Evolutionary conservation across 1,140 invertebrate species (phyloP).

Genomic region (Drosophila cardini): DNA sequence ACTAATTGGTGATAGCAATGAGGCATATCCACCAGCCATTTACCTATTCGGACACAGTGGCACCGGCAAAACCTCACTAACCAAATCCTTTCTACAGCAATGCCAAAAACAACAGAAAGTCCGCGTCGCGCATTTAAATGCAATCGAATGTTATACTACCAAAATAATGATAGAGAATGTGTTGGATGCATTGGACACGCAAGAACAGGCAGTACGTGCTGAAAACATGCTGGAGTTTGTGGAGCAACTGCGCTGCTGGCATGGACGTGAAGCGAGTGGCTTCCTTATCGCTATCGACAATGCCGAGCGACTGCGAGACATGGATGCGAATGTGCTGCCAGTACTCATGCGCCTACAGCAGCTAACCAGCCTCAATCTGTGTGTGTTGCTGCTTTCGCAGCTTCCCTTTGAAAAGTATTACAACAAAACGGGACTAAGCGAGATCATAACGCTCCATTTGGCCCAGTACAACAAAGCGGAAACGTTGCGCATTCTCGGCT

Average conservation of each 20-base stretch:
- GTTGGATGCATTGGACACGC: slow-evolving; percentile 86
- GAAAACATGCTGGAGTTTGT: slow-evolving; percentile 92
- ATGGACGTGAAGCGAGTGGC: slow-evolving; percentile 2
- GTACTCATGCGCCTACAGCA: slow-evolving; percentile 90
- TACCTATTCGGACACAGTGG: slow-evolving; percentile 92
- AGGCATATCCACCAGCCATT: slow-evolving; percentile 87
- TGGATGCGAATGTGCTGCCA: slow-evolving; percentile 90
- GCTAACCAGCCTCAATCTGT: slow-evolving; percentile 89
- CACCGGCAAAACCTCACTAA: slow-evolving; percentile 91
- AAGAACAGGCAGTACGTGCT: slow-evolving; percentile 85
- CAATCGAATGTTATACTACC: slow-evolving; percentile 91
- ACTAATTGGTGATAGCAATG: slow-evolving; percentile 86
- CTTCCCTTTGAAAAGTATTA: slow-evolving; percentile 92
- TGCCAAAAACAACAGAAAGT: slow-evolving; percentile 85
- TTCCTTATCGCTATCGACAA: slow-evolving; percentile 90
- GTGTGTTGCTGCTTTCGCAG: slow-evolving; percentile 91
- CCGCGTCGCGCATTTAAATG: slow-evolving; percentile 90
- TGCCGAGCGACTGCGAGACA: slow-evolving; percentile 90
- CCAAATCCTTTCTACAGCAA: slow-evolving; percentile 86
- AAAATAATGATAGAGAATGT: slow-evolving; percentile 92
- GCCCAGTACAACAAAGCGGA: slow-evolving; percentile 93
- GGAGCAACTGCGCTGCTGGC: slow-evolving; percentile 84
- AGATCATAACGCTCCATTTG: slow-evolving; percentile 91
- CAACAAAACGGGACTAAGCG: slow-evolving; percentile 88
- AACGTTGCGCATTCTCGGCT: slow-evolving; percentile 89